Evolutionary conservation across 2,888 invertebrate species (phyloP).

Genomic region (Ischnura elegans): DNA sequence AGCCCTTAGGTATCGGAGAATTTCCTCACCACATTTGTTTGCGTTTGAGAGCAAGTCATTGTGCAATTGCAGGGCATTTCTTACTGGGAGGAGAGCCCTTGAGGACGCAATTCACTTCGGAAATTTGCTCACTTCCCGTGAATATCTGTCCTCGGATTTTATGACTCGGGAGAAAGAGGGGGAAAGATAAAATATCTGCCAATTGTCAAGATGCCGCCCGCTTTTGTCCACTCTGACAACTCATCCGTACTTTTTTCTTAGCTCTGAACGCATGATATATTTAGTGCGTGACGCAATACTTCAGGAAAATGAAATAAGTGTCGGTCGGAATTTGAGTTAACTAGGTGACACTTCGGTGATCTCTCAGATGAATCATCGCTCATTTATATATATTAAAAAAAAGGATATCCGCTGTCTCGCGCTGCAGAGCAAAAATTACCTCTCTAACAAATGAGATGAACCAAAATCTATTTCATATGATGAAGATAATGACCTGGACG

Average conservation of each 20-base stretch:
- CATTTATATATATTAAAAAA: too few relatives aligned
- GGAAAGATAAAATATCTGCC: neutral
- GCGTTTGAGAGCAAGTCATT: neutral
- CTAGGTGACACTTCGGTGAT: too few relatives aligned
- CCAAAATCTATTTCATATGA: too few relatives aligned
- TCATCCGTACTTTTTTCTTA: neutral
- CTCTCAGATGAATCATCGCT: too few relatives aligned
- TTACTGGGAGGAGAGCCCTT: neutral
- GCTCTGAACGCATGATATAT: neutral
- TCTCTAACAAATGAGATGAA: too few relatives aligned
- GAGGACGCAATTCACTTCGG: neutral
- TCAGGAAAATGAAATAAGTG: too few relatives aligned
- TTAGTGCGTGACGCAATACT: neutral
- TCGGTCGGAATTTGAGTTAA: too few relatives aligned
- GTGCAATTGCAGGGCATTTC: neutral
- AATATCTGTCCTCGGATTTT: neutral
- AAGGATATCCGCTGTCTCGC: too few relatives aligned
- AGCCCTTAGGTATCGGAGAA: neutral
- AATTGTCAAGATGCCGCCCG: neutral
- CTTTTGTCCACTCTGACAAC: neutral
- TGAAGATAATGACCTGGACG: too few relatives aligned
- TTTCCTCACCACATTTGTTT: neutral
- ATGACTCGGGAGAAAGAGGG: neutral
- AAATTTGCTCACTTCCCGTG: neutral
- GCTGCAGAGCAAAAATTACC: too few relatives aligned